Percentiles rank a stretch among this genome's conserved stretches.
Evolutionary conservation across 2,888 invertebrate genomes (phyloP).

Genomic region (Stenodema calcarata): DNA sequence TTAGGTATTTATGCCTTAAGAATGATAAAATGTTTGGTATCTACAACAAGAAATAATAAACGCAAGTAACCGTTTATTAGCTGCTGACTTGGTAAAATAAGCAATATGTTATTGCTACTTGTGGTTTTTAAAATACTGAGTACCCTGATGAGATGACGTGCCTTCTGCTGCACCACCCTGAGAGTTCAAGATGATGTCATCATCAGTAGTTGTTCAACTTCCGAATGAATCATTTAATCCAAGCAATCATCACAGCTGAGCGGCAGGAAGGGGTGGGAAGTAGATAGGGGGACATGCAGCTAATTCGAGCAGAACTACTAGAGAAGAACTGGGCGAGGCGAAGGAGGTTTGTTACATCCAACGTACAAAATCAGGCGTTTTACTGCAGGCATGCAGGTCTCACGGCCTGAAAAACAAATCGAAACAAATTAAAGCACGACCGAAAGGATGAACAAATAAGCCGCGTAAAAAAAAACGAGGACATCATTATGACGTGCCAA

Average conservation of each 20-base stretch:
- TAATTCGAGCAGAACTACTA: conserved; percentile 27
- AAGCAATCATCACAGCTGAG: neutral
- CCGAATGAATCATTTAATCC: neutral
- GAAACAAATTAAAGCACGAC: neutral
- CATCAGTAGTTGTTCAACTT: neutral
- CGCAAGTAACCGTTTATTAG: no score
- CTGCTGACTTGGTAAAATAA: no score
- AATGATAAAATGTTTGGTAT: no score
- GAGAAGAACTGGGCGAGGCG: conserved; percentile 27
- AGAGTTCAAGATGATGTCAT: neutral
- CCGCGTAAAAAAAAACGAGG: neutral
- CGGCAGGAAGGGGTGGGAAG: neutral
- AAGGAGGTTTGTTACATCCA: conserved; percentile 52
- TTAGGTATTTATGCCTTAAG: no score
- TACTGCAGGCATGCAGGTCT: conserved; percentile 71
- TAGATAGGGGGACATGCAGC: neutral
- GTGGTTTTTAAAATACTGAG: neutral
- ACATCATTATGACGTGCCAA: neutral
- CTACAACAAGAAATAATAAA: no score
- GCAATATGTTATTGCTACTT: neutral
- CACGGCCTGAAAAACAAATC: conserved; percentile 62
- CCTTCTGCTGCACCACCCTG: neutral
- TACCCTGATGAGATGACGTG: neutral
- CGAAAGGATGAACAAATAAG: neutral
- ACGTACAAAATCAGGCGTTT: conserved; percentile 56